Evolutionary conservation across 1,140 invertebrate species (phyloP), one percentile per base, ranked within the genome.

Genomic region (Aphelenchoides besseyi): DNA sequence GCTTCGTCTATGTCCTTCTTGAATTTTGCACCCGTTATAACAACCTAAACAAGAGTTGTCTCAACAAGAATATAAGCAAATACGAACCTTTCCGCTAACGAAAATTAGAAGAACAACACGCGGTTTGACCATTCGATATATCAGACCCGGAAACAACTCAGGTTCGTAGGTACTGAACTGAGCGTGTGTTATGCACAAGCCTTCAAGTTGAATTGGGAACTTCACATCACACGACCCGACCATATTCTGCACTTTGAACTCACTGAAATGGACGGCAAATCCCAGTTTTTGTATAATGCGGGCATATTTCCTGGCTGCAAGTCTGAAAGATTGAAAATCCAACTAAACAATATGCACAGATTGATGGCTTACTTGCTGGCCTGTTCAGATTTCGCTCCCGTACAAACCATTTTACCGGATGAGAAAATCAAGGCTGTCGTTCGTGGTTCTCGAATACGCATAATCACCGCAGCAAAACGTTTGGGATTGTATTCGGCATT

Each of bases 401-500:
- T 99, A 85, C 97, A 99, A 0, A 99, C 97, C 96, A 99, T 98
- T 89, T 99, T 99, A 0, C 97, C 97, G 48, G 95, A 98, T 81
- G 94, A 96, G 84, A 99, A 99, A 76, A 99, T 99, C 9, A 99
- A 86, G 12, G 97, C 97, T 28, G 97, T 99, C 1, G 97, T 99
- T 77, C 97, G 87, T 0, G 97, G 97, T 85, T 98, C 95, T 85
- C 96, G 88, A 82, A 99, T 99, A 84, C 97, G 89, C 97, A 99
- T 99, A 68, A 99, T 99, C 0, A 99, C 96, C 72, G 97, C 97
- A 59, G 97, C 96, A 89, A 99, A 99, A 85, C 97, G 91, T 87
- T 98, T 99, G 30, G 97, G 97, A 87, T 99, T 99, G 82, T 98
- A 99, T 87, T 99, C 97, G 12, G 97, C 97, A 88, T 99, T 99